These are phyloP conservation scores for Rhorus exstirpatorius DNA, from an alignment of 2,888 invertebrate genomes.

Conservation along the genomic window DNA sequence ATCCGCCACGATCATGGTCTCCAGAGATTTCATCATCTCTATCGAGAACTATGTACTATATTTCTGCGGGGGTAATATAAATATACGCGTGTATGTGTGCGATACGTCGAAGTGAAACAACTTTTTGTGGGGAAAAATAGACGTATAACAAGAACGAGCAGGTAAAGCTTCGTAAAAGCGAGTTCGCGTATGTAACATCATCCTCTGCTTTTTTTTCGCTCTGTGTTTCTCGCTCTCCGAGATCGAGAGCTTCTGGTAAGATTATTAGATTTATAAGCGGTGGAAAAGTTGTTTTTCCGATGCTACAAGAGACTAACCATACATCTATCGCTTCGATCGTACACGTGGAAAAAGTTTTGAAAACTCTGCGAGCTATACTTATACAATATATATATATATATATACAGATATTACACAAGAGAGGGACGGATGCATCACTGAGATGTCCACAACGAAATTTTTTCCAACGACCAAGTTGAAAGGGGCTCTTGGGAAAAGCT, in stretches of 20 bases:
- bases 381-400: background rate
- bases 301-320: slow-evolving; percentile 14
- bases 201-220: slow-evolving; percentile 43
- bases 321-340: background rate
- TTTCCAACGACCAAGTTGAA: slow-evolving; percentile 59
- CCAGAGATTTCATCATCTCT: too few species aligned
- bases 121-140: slow-evolving; percentile 26
- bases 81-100: background rate
- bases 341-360: slow-evolving; percentile 54
- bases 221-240: background rate
- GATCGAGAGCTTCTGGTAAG: slow-evolving; percentile 49
- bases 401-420: background rate
- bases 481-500: slow-evolving; percentile 55
- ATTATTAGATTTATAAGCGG: slow-evolving; percentile 68
- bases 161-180: slow-evolving; percentile 38
- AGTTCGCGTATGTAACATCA: background rate
- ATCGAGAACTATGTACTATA: background rate
- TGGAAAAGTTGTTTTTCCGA: slow-evolving; percentile 66
- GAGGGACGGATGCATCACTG: slow-evolving; percentile 17
- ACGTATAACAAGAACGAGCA: slow-evolving; percentile 3
- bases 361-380: slow-evolving; percentile 16
- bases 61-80: background rate
- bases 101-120: slow-evolving; percentile 20
- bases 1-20: too few species aligned
- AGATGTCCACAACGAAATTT: slow-evolving; percentile 57